Percentiles rank a stretch among this genome's conserved stretches.
phyloP scores from a whole-genome alignment of 2,797 vertebrate species.

The Spinibarbus caldwelli region DNA sequence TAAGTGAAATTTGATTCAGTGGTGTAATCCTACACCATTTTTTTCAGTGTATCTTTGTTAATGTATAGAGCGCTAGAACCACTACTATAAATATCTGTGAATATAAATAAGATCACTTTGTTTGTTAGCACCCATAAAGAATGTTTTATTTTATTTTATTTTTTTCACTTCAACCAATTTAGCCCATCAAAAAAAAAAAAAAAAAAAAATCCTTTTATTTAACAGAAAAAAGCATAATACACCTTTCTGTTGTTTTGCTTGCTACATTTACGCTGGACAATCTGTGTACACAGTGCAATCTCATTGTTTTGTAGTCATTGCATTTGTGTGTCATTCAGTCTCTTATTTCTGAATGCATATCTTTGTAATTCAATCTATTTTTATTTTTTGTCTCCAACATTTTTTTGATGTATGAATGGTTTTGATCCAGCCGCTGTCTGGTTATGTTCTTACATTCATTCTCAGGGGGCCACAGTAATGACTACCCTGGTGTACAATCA shows the following conservation, averaged over 20 bases:
- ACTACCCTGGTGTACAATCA: constrained; percentile 55
- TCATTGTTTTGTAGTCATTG: constrained; percentile 1
- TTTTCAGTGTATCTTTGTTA: neutral
- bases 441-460: constrained; percentile 24
- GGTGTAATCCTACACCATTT: too few species aligned
- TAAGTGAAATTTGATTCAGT: too few species aligned
- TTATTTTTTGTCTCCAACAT: neutral
- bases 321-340: constrained; percentile 14
- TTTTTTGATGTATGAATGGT: constrained; percentile 28
- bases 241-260: neutral
- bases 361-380: constrained; percentile 7
- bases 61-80: neutral
- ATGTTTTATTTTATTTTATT: neutral
- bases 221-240: neutral
- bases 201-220: constrained; percentile 1
- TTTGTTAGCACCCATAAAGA: neutral
- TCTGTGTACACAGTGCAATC: neutral
- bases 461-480: constrained; percentile 41
- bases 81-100: neutral
- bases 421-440: constrained; percentile 39
- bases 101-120: neutral
- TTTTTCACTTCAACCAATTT: neutral
- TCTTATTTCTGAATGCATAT: constrained; percentile 14
- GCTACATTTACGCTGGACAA: neutral
- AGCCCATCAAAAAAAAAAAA: too few species aligned